These are phyloP conservation scores for Mesorhabditis belari DNA, from an alignment of 2,888 invertebrate species.

Conservation along the genomic window DNA sequence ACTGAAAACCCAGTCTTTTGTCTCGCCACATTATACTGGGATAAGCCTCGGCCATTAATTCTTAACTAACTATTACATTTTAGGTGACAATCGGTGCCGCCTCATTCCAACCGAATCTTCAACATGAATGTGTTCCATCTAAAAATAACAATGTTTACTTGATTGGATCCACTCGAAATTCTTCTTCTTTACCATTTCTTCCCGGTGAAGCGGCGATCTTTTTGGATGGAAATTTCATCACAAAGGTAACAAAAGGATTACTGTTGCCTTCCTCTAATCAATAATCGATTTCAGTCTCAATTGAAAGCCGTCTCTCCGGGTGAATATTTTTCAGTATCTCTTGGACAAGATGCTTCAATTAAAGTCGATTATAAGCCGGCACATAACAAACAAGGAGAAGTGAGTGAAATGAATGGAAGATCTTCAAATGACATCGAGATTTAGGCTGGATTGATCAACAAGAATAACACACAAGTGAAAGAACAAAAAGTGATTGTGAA, in stretches of 20 bases:
- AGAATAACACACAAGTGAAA: constrained; percentile 19
- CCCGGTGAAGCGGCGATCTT: constrained; percentile 38
- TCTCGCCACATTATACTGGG: neutral
- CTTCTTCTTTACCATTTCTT: constrained; percentile 34
- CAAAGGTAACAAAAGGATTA: constrained; percentile 15
- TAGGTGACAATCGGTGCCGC: constrained; percentile 53
- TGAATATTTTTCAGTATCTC: constrained; percentile 54
- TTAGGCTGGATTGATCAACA: constrained; percentile 28
- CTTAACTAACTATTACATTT: neutral
- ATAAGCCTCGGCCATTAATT: neutral
- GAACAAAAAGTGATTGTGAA: constrained; percentile 38
- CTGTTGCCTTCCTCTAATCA: neutral
- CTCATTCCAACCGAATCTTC: constrained; percentile 51
- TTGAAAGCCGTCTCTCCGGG: constrained; percentile 53
- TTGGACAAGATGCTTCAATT: constrained; percentile 55
- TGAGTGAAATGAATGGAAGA: neutral
- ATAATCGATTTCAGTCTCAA: constrained; percentile 14
- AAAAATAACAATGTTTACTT: constrained; percentile 39
- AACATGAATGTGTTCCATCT: constrained; percentile 53
- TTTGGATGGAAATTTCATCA: constrained; percentile 38
- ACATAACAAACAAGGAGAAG: constrained; percentile 52
- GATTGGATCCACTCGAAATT: constrained; percentile 32
- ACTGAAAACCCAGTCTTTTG: constrained; percentile 1
- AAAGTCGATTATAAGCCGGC: constrained; percentile 54
- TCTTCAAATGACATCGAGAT: neutral